Base-by-base conservation (phyloP, 2,888 invertebrate genomes). In the Crepidodera aurea region DNA sequence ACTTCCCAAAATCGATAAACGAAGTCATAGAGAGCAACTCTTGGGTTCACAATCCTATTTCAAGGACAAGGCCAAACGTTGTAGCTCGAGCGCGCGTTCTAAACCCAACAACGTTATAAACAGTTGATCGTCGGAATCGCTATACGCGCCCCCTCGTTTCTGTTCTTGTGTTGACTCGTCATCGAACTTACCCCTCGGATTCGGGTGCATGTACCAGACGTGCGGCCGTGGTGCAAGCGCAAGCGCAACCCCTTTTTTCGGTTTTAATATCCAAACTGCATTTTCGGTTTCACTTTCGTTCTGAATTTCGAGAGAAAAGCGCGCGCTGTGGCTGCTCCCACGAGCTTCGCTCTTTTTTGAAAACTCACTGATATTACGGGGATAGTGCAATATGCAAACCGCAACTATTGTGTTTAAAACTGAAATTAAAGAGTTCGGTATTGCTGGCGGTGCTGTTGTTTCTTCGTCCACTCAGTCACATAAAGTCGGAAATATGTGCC, bases 31-130 rank as follows among this genome's bases (percentile, higher is more conserved):
- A 46, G 56, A 73, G 77, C 65, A 73, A 76, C 65, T 69, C 70
- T 75, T 71, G 81, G 77, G 82, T 82, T 82, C 82, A 82, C 77
- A 74, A 78, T 76, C 81, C 82, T 77, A 77, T 76, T 81, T 82
- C 82, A 82, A 85, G 85, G 85, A 85, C 84, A 84, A 85, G 85
- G 85, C 85, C 84, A 84, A 80, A 81, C 81, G 48, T 16, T 16
- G 44, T 2, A 16, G 8, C 42, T 78, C 57, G 65, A 62, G 60
- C 81, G 40, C 50, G 51, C 59, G 37, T 53, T 58, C 50, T 27
- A 32, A 19, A 34, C 25, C 19, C 48, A 16, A 46, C 39, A 25
- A 12, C 54, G 46, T 54, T 44, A 58, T n/a, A 22, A 58, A 62
- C 58, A 62, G 54, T 58, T 34, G 54, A 13, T 48, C 60, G 66